Evolutionary conservation across 2,888 invertebrate species (phyloP), one percentile per base, ranked within the genome.

Genomic region (Agonum fuliginosum): DNA sequence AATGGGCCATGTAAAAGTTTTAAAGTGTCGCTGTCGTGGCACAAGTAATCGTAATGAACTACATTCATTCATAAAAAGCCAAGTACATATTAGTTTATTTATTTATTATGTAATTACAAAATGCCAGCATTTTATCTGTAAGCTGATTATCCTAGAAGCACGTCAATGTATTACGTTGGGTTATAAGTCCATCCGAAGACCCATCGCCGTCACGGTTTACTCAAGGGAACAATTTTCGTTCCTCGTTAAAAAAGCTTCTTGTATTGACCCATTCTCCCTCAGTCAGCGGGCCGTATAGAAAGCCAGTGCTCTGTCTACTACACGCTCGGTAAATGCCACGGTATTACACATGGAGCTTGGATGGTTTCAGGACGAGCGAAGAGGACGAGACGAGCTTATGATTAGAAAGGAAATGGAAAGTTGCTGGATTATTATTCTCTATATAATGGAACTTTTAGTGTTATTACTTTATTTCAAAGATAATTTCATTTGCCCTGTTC

Each of bases 181-280:
- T 62, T 30, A 30, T 62, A 62, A 62, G 14, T 34, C 30, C 51
- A 71, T 71, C 34, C 19, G 30, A 30, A 48, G 51, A 8, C n/a
- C 17, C 30, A 71, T 27, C 71, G 6, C 27, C 71, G 51, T 71
- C 48, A 70, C n/a, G 30, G 19, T 19, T 19, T 48, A 48, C 71
- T 34, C 51, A 48, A 6, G 71, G 71, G 71, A 70, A 34, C 34
- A 17, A 71, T 71, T 71, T 51, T 71, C 71, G 46, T 51, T 71
- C 51, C 71, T 71, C 71, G 51, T 71, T 71, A 71, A 51, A 70
- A 71, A 48, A 48, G 34, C 51, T 43, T 70, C 46, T 24, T 24
- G 22, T 70, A 22, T 70, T 70, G 46, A 70, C 46, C 70, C 30
- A 62, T 12, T 62, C 24, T 27, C 5, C 3, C 34, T 17, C 17